Percentiles rank a stretch among this genome's conserved stretches.
Conservation (phyloP, 2,888 invertebrate species). For the Cylloceria caligata region DNA sequence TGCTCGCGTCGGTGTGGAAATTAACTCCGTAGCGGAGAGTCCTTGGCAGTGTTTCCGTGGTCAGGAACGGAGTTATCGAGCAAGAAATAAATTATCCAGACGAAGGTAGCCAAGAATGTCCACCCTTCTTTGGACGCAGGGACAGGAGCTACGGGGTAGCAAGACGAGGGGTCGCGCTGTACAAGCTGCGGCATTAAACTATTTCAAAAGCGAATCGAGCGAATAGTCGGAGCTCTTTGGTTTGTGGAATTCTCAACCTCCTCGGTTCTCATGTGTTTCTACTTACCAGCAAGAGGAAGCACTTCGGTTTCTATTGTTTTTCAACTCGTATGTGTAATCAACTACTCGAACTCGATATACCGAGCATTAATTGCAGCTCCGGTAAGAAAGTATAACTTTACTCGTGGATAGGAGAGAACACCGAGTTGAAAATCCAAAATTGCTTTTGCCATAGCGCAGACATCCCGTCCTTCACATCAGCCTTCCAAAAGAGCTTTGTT, state of each 20-base stretch:
- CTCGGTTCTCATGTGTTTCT: background rate
- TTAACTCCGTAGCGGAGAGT: slow-evolving; percentile 54
- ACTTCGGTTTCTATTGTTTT: slow-evolving; percentile 25
- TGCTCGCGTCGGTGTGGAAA: slow-evolving; percentile 52
- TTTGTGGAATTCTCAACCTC: slow-evolving; percentile 12
- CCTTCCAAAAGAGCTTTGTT: slow-evolving; percentile 2
- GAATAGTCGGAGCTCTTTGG: slow-evolving; percentile 15
- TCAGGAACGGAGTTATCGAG: slow-evolving; percentile 75
- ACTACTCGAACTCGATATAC: slow-evolving; percentile 6
- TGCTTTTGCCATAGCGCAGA: slow-evolving; percentile 20
- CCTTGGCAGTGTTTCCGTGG: slow-evolving; percentile 74
- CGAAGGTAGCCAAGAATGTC: slow-evolving; percentile 75
- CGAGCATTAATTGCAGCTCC: slow-evolving; percentile 21
- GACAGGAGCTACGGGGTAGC: background rate
- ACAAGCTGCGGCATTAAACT: slow-evolving; percentile 26
- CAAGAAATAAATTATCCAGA: slow-evolving; percentile 83
- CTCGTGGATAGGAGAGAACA: slow-evolving; percentile 11
- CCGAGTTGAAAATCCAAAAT: slow-evolving; percentile 31
- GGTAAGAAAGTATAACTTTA: slow-evolving; percentile 38
- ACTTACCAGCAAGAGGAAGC: background rate
- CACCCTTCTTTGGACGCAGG: slow-evolving; percentile 34
- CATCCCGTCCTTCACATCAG: slow-evolving; percentile 11
- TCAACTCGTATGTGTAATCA: slow-evolving; percentile 13
- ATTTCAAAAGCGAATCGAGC: slow-evolving; percentile 39
- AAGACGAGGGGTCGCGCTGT: background rate